Percentiles rank a stretch among this genome's conserved stretches.
These are phyloP conservation scores for Patella depressa DNA, from an alignment of 2,888 invertebrate species.

Conservation along the genomic window DNA sequence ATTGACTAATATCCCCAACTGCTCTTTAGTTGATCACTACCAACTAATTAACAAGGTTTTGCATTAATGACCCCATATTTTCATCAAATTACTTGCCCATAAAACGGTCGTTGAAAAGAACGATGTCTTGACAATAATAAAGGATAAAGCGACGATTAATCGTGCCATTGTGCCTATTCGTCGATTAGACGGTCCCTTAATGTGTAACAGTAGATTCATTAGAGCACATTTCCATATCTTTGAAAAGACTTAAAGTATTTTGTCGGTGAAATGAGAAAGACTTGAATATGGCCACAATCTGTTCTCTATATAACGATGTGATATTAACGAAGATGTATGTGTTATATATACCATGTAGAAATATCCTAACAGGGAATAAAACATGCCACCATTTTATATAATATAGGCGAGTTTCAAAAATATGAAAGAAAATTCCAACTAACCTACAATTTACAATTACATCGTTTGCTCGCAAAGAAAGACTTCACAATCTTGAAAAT, in stretches of 20 bases:
- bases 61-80: slow-evolving; percentile 9
- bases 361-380: too few relatives aligned
- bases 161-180: neutral
- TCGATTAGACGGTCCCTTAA: slow-evolving; percentile 7
- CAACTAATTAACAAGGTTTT: slow-evolving; percentile 11
- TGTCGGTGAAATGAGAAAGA: neutral
- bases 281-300: neutral
- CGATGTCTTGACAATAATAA: slow-evolving; percentile 9
- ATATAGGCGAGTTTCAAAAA: too few relatives aligned
- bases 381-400: too few relatives aligned
- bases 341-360: too few relatives aligned
- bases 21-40: neutral
- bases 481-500: too few relatives aligned
- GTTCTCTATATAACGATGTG: neutral
- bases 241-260: slow-evolving; percentile 6
- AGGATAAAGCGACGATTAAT: slow-evolving; percentile 5
- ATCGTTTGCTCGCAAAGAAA: too few relatives aligned
- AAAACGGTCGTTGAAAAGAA: slow-evolving; percentile 7
- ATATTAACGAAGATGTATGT: too few relatives aligned
- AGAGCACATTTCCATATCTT: slow-evolving; percentile 7
- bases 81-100: slow-evolving; percentile 11
- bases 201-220: slow-evolving; percentile 10
- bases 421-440: too few relatives aligned
- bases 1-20: slow-evolving; percentile 10
- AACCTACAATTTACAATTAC: too few relatives aligned